phyloP scores from a whole-genome alignment of 2,797 vertebrate species.

The Oceanodroma leucorhoa region DNA sequence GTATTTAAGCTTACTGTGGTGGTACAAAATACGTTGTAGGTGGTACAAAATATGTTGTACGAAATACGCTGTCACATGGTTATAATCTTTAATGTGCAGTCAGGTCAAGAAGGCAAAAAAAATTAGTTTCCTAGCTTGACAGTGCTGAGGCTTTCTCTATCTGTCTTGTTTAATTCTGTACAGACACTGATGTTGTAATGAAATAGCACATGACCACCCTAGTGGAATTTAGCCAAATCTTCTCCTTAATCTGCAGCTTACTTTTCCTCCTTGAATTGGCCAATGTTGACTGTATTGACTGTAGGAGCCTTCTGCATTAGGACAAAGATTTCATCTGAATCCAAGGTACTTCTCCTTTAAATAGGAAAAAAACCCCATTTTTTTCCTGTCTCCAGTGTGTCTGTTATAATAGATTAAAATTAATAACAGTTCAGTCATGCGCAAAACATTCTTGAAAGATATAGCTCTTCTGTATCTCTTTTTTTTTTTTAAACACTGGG shows the following conservation, averaged over 20 bases:
- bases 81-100: background rate
- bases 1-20: background rate
- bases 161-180: background rate
- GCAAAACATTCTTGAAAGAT: background rate
- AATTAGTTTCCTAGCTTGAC: background rate
- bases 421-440: background rate
- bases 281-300: background rate
- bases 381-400: background rate
- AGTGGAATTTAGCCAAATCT: conserved; percentile 1
- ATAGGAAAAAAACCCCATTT: background rate
- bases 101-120: background rate
- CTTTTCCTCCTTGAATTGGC: conserved; percentile 2
- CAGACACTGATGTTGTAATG: background rate
- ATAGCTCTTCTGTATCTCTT: background rate
- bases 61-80: background rate
- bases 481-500: background rate
- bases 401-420: background rate
- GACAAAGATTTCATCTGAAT: conserved; percentile 1
- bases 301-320: background rate
- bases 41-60: background rate
- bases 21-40: background rate
- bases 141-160: background rate
- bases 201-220: background rate
- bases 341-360: background rate
- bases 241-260: conserved; percentile 14